phyloP scores from a whole-genome alignment of 2,888 invertebrate species.

The Ochropleura plecta region DNA sequence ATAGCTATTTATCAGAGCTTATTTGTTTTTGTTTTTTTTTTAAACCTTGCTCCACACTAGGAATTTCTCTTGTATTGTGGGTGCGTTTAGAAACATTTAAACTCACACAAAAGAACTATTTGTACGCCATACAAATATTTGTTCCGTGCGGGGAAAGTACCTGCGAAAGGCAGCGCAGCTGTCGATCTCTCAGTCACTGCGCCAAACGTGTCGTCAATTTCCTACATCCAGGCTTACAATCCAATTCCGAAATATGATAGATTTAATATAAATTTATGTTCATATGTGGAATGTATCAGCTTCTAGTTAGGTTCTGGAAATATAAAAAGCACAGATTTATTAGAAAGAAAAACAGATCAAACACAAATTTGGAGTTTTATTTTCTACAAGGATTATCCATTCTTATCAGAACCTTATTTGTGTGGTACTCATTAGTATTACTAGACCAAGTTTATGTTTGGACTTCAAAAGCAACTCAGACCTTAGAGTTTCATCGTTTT shows the following conservation, averaged over 20 bases:
- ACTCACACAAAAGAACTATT: too few species aligned
- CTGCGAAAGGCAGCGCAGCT: too few species aligned
- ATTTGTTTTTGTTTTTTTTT: too few species aligned
- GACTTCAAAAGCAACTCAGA: not conserved
- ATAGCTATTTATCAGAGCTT: not conserved
- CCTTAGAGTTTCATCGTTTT: not conserved
- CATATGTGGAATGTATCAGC: not conserved
- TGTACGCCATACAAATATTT: too few species aligned
- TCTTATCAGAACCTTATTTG: not conserved
- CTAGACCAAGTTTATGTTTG: not conserved
- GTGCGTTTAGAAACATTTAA: too few species aligned
- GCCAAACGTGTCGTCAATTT: too few species aligned
- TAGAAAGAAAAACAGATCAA: not conserved
- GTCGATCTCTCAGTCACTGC: too few species aligned
- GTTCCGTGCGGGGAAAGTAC: too few species aligned
- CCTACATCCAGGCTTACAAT: not conserved
- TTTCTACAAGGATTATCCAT: not conserved
- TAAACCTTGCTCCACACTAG: too few species aligned
- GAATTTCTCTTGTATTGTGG: too few species aligned
- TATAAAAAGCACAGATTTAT: not conserved
- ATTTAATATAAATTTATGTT: not conserved
- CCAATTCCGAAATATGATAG: too few species aligned
- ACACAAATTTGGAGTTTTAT: not conserved
- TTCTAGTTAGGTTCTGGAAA: not conserved
- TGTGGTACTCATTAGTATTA: not conserved